These are phyloP conservation scores for Thereva nobilitata DNA, from an alignment of 2,888 invertebrate genomes.

Conservation along the genomic window DNA sequence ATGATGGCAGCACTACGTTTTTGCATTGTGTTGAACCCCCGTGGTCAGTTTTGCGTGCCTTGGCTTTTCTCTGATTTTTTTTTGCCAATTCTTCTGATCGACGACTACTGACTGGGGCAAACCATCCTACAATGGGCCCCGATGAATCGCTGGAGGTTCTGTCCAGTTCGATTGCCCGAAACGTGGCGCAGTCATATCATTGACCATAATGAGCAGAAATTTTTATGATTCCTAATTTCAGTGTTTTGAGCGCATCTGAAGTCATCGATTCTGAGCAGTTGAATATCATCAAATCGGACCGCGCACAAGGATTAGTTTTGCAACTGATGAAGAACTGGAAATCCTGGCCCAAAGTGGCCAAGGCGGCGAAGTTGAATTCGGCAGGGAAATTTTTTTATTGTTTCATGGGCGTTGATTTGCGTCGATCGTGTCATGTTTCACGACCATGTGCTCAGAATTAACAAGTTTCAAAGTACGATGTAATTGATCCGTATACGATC, in stretches of 20 bases:
- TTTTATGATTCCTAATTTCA: conserved; percentile 34
- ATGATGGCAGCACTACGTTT: conserved; percentile 7
- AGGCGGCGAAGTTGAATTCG: conserved; percentile 1
- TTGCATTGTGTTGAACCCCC: conserved; percentile 2
- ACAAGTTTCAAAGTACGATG: conserved; percentile 16
- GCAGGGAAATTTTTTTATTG: conserved; percentile 21
- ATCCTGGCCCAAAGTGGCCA: background rate
- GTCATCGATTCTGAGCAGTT: background rate
- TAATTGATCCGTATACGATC: conserved; percentile 17
- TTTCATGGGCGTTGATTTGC: conserved; percentile 16
- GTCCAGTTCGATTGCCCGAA: conserved; percentile 7
- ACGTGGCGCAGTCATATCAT: conserved; percentile 11
- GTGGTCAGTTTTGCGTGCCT: conserved; percentile 12
- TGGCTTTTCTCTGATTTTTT: conserved; percentile 1
- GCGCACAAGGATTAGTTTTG: conserved; percentile 12
- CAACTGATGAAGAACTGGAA: conserved; percentile 12
- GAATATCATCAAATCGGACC: background rate
- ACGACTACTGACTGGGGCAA: background rate
- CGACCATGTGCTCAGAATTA: conserved; percentile 26
- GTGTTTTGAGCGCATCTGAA: conserved; percentile 13
- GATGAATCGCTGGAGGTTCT: background rate
- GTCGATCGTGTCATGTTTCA: background rate
- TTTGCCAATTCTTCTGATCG: background rate
- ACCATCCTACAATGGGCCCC: no score
- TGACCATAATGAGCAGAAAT: conserved; percentile 26